phyloP scores from a whole-genome alignment of 2,113 vertebrate species.

The pig (Sus scrofa) region T2T-Sscrofa CM000829.6:33100001-33100500 shows the following conservation, averaged over 20 bases:
- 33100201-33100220: neutral
- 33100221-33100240: neutral
- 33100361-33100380: neutral
- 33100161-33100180: neutral
- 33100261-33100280: neutral
- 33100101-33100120: no score
- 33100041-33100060: no score
- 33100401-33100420: neutral
- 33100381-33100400: neutral
- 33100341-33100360: neutral
- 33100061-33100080: no score
- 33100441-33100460: neutral
- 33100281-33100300: neutral
- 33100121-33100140: neutral
- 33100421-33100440: neutral
- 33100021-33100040: no score
- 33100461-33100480: constrained; percentile 10
- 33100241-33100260: neutral
- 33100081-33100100: no score
- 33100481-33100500: constrained; percentile 41
- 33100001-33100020: no score
- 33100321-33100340: neutral
- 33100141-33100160: neutral
- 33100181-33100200: neutral
- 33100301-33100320: neutral